Evolutionary conservation across 1,140 invertebrate genomes (phyloP), one percentile per base, ranked within the genome.

Genomic region (Mamestra configurata): DNA sequence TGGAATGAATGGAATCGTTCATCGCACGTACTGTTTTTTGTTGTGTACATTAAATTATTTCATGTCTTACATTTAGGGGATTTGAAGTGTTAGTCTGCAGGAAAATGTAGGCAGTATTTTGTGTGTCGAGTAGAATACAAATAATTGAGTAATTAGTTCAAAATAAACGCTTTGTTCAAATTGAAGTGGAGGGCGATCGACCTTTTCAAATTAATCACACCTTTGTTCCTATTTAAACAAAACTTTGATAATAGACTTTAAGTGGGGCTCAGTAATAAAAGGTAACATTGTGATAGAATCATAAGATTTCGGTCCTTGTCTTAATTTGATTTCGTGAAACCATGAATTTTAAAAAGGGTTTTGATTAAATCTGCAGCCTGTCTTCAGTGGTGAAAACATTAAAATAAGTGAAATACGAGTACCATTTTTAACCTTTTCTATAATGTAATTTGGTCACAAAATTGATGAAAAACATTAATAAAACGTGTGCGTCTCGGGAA

Each of bases 11-110:
- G 35, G 20, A 20, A 20, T 20, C 72, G 27, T 71, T 46, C 13
- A 24, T 57, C 57, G 61, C 43, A 68, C 46, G 57, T 53, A 61
- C 18, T 68, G 40, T 66, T 64, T 24, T 68, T 3, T 68, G 31
- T 73, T 73, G 20, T 73, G 22, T 24, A 55, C 53, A 24, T 55
- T 55, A 24, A 24, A 20, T 6, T 53, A 40, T 3, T 31, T 31
- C 5, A 31, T 31, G 15, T 18, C n/a, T 1, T 64, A 37, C 31
- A 37, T 40, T 18, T 10, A 37, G 18, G 0, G 15, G 0, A 64
- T 37, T 35, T 40, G 7, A 64, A 37, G n/a, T 20, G 2, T 20
- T 5, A 59, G 24, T 3, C 11, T 4, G 18, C n/a, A n/a, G n/a
- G n/a, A n/a, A 55, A 59, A 64, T 4, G 59, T 40, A 31, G 59